A percentile compares a stretch with the other conserved stretches of the same genome.
These are phyloP conservation scores for Bombycilla garrulus DNA, from an alignment of 2,113 vertebrate species.

Conservation along the genomic window DNA sequence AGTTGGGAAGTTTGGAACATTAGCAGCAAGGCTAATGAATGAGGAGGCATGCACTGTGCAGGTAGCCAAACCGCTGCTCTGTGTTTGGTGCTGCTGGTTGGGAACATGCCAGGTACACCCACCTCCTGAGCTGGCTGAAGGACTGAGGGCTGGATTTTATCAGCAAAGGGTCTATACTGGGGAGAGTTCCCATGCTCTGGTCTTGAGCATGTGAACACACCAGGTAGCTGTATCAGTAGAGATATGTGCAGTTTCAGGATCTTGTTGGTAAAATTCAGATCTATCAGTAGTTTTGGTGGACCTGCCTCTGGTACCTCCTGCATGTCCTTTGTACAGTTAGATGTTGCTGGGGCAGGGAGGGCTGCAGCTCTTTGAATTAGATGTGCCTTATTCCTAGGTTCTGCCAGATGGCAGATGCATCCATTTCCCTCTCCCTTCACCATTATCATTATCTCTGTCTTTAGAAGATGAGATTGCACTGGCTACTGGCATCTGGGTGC, in stretches of 20 bases:
- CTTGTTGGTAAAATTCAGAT: neutral
- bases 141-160: neutral
- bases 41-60: neutral
- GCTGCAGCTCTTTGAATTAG: neutral
- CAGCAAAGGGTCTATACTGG: neutral
- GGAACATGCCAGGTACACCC: neutral
- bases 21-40: neutral
- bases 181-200: neutral
- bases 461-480: neutral
- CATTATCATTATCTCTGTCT: neutral
- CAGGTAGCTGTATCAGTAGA: neutral
- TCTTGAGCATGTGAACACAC: neutral
- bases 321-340: fast-evolving
- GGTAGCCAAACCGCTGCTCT: neutral
- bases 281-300: neutral
- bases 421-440: neutral
- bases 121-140: neutral
- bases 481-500: neutral
- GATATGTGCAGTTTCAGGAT: neutral
- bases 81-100: neutral
- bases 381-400: neutral
- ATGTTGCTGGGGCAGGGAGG: neutral
- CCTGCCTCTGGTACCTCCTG: neutral
- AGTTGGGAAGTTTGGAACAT: neutral
- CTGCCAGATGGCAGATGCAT: neutral